Conservation (phyloP, 2,888 invertebrate genomes). For the Crocallis elinguaria region DNA sequence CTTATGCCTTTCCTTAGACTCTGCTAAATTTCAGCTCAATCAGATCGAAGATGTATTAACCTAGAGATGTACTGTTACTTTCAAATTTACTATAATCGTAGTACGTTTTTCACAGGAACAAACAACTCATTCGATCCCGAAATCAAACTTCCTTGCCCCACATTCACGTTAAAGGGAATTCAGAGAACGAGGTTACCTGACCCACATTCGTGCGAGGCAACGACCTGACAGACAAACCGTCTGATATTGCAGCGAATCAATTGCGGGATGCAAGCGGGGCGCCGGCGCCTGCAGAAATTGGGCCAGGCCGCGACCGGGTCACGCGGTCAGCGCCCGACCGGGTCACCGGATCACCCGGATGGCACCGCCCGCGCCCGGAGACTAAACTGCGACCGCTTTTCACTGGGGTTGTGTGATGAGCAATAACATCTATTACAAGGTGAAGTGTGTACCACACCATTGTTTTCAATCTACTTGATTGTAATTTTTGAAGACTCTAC, state of each 20-base stretch:
- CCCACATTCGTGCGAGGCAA: slow-evolving; percentile 32
- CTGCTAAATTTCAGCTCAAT: too few species aligned
- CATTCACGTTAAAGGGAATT: slow-evolving; percentile 11
- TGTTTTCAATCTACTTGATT: too few species aligned
- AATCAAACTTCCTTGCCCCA: slow-evolving; percentile 7
- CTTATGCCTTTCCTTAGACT: too few species aligned
- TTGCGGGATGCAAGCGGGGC: slow-evolving; percentile 54
- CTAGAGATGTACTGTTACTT: too few species aligned
- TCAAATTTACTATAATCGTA: too few species aligned
- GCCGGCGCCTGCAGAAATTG: slow-evolving; percentile 47
- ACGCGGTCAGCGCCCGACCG: slow-evolving; percentile 64
- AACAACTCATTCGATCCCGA: not conserved
- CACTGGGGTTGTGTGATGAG: slow-evolving; percentile 6
- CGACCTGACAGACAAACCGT: slow-evolving; percentile 38
- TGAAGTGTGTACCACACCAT: too few species aligned
- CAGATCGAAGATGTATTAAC: too few species aligned
- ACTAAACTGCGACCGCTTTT: not conserved
- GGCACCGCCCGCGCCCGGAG: slow-evolving; percentile 40
- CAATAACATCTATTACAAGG: too few species aligned
- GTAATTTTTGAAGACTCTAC: too few species aligned
- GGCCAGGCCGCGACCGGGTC: slow-evolving; percentile 73
- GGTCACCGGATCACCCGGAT: slow-evolving; percentile 60
- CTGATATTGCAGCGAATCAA: slow-evolving; percentile 58
- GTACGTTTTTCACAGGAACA: too few species aligned
- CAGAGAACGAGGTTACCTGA: slow-evolving; percentile 25